Percentiles rank a stretch among this genome's conserved stretches.
These are phyloP conservation scores for Chelonoidis abingdonii DNA, from an alignment of 2,113 vertebrate genomes.

Conservation along the genomic window DNA sequence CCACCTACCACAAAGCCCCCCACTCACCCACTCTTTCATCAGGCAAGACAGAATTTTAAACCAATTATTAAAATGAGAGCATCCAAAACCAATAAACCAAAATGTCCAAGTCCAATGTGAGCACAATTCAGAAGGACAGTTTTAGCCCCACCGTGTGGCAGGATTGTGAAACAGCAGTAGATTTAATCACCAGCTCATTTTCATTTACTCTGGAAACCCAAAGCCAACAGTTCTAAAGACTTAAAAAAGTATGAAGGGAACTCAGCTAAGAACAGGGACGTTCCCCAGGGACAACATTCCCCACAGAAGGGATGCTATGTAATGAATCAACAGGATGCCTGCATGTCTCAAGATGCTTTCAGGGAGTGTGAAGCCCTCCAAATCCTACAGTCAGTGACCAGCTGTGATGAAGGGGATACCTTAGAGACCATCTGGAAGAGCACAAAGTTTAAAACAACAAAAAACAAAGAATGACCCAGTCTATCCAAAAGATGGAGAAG, in stretches of 20 bases:
- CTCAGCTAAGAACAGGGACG: neutral
- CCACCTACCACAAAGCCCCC: neutral
- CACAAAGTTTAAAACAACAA: neutral
- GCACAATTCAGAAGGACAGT: neutral
- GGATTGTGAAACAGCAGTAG: neutral
- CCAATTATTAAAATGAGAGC: neutral
- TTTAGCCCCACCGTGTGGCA: neutral
- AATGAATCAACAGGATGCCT: neutral
- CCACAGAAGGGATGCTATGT: neutral
- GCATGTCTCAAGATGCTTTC: neutral
- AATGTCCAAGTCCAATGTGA: neutral
- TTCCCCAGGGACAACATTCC: neutral
- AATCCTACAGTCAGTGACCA: neutral
- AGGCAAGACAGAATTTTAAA: neutral
- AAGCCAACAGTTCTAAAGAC: neutral
- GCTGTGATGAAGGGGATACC: neutral
- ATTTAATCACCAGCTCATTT: neutral
- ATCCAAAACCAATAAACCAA: neutral
- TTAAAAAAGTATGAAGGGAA: neutral
- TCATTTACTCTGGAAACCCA: neutral
- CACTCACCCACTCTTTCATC: rapidly evolving
- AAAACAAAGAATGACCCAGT: neutral
- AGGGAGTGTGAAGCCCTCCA: neutral
- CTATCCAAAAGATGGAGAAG: neutral
- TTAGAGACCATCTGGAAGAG: neutral